Evolutionary conservation across 2,797 vertebrate species (phyloP), one percentile per base, ranked within the genome.

Genomic region (Notoglanidium macrostoma): DNA sequence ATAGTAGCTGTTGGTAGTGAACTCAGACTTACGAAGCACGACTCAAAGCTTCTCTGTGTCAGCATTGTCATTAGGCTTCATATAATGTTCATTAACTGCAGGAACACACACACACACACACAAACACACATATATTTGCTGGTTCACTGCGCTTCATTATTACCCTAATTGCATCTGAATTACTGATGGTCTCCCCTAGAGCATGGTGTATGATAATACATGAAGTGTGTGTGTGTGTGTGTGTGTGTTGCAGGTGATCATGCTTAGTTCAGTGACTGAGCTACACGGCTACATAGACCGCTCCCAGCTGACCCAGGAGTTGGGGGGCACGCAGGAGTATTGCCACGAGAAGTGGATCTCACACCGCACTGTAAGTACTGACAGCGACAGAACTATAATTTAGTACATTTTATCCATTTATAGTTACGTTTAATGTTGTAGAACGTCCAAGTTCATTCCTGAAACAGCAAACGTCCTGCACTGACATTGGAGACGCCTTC

Each of bases 181-280:
- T 67, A 77, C 76, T 89, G 59, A 86, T 21, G 23, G 5, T 49
- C 12, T 65, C 14, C 70, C 40, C 70, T 46, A 23, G 67, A 87
- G 81, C 29, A 68, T 65, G 54, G 40, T 59, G 51, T 46, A 21
- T 74, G 54, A 10, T 77, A 35, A 83, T 83, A 70, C 40, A 17
- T 67, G 46, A 77, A 65, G 68, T 83, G 35, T 74, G 44, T 85
- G 67, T 84, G 44, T 80, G 83, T 76, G 88, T 87, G 80, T n/a
- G 76, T 81, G 68, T 83, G 86, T 73, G 10, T 72, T 70, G 63
- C 91, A 99, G 98, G 96, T 99, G 94, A 98, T 99, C 94, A 99
- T 99, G 98, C 96, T 99, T 94, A 98, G 98, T 95, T 99, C 98
- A 83, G 93, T 99, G 59, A 96, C 97, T 85, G 98, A 99, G 94